phyloP scores from a whole-genome alignment of 2,888 invertebrate genomes.

The Nezara viridula region DNA sequence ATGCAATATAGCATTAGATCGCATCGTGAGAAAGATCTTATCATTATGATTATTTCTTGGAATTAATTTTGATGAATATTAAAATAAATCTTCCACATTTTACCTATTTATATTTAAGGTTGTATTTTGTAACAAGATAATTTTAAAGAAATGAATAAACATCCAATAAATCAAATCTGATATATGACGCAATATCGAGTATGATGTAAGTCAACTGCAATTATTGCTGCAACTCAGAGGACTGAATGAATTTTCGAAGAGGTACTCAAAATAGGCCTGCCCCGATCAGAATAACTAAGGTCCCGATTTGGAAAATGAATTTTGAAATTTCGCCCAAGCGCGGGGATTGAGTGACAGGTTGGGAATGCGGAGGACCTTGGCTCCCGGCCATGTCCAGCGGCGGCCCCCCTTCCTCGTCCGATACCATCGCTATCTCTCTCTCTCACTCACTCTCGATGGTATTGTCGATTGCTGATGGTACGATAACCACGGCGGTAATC shows the following conservation, averaged over 20 bases:
- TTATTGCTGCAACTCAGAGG: no score
- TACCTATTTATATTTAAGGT: no score
- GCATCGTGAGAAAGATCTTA: no score
- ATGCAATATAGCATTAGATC: no score
- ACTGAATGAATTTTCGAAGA: not conserved
- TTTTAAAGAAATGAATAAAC: no score
- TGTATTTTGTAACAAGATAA: no score
- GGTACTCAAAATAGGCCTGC: not conserved
- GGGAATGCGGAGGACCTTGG: conserved; percentile 10
- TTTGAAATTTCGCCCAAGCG: conserved; percentile 38
- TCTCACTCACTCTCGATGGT: not conserved
- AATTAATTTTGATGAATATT: no score
- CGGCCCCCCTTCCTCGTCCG: not conserved
- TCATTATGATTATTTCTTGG: no score
- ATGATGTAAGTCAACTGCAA: no score
- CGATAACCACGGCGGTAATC: not conserved
- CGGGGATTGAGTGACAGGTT: conserved; percentile 40
- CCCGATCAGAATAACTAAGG: not conserved
- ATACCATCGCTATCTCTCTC: not conserved
- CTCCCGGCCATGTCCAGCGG: not conserved
- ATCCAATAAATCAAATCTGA: no score
- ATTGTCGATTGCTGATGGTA: conserved; percentile 11
- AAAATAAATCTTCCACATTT: no score
- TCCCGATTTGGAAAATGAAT: conserved; percentile 25
- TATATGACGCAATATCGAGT: no score